phyloP scores from a whole-genome alignment of 2,113 vertebrate genomes.

The Crotalus tigris region DNA sequence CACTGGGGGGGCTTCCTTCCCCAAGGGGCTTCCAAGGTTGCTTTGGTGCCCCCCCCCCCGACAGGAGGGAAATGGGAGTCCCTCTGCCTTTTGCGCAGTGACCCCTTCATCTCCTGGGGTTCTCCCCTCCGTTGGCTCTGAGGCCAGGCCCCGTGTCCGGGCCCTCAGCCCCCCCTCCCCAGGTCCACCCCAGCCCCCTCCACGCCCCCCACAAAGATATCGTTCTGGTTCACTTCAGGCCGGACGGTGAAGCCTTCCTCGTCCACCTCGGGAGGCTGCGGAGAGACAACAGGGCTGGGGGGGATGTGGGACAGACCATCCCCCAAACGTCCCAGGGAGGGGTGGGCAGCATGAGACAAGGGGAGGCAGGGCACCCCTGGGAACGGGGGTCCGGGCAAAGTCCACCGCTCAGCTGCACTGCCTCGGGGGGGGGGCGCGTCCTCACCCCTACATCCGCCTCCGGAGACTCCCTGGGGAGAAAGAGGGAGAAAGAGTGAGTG shows the following conservation, averaged over 20 bases:
- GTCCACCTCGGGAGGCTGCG: conserved; percentile 83
- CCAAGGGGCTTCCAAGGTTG: too few relatives aligned
- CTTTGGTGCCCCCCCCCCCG: too few relatives aligned
- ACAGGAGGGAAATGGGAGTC: background rate
- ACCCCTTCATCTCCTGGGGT: too few relatives aligned
- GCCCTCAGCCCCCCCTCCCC: background rate
- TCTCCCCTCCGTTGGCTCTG: background rate
- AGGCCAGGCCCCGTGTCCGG: background rate
- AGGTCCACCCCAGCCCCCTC: background rate
- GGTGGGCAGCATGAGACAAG: background rate
- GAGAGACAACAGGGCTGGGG: background rate
- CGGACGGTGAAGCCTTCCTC: conserved; percentile 93
- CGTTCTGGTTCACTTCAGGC: conserved; percentile 74
- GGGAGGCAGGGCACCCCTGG: background rate
- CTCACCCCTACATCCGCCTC: conserved; percentile 68
- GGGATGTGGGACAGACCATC: background rate
- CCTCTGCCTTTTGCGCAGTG: background rate
- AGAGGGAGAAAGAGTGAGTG: background rate
- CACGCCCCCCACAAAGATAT: conserved; percentile 75
- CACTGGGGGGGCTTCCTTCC: too few relatives aligned
- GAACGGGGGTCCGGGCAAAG: background rate
- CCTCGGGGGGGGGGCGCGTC: background rate
- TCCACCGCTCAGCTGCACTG: background rate
- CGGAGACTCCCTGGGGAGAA: conserved; percentile 59
- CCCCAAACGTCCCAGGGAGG: background rate